Evolutionary conservation across 2,113 vertebrate genomes (phyloP), one percentile per base, ranked within the genome.

Genomic region (Physeter macrocephalus): DNA sequence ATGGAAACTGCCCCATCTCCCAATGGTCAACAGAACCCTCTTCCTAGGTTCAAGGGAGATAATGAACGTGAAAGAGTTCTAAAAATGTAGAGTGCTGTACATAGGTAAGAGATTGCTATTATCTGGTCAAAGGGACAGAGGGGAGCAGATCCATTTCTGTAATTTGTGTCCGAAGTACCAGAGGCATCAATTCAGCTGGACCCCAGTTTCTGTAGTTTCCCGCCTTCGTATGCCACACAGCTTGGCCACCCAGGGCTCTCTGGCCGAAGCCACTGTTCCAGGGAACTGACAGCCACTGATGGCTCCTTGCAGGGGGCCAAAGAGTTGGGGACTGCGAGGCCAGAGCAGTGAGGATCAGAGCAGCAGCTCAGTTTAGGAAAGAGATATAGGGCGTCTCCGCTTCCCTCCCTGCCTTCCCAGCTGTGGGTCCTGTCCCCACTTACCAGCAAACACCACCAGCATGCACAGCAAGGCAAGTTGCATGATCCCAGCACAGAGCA

Each of bases 401-500:
- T 13, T 27, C 34, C 39, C 31, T 12, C 21, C 64, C 61, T 18
- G 13, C 81, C 77, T 41, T 62, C 91, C 62, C 4, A 36, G 57
- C 8, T 3, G 0, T 11, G 14, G 31, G 3, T 41, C 21, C 69
- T 9, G 14, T 27, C 77, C 61, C 31, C 20, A 93, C 97, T 98
- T 84, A 98, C 97, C 96, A 61, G 96, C 86, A 14, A 87, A 27
- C 77, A 91, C 23, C 94, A 93, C 6, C 86, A 98, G 74, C 0
- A 0, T 12, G 6, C 93, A 97, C 36, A 98, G 78, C 78, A 97
- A 90, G 57, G 43, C 21, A 12, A 93, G 83, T 17, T 69, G 31
- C 97, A 98, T 98, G 94, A 36, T 69, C 31, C 57, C 25, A 17
- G 85, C 10, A 5, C 29, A 12, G 34, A 62, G 36, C 21, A 6